Percentiles rank a stretch among this genome's conserved stretches.
Evolutionary conservation across 2,888 invertebrate species (phyloP).

Genomic region (Colostygia pectinataria): DNA sequence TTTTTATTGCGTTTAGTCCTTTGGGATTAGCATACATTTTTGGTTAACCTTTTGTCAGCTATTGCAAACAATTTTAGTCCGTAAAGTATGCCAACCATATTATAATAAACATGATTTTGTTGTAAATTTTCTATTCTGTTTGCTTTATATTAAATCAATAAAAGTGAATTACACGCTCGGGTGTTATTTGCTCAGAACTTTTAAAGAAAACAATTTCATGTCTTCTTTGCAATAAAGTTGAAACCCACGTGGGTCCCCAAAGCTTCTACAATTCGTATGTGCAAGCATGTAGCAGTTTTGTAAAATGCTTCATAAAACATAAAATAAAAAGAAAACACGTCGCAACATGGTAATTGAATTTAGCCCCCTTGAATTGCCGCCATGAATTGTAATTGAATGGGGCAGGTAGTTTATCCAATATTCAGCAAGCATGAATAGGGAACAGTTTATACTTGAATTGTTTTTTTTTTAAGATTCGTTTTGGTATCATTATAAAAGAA

Average conservation of each 20-base stretch:
- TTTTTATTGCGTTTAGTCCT: too few species aligned
- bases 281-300: slow-evolving; percentile 53
- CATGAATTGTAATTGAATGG: slow-evolving; percentile 50
- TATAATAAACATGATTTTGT: too few species aligned
- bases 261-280: slow-evolving; percentile 16
- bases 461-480: not conserved
- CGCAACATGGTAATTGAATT: slow-evolving; percentile 66
- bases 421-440: slow-evolving; percentile 21
- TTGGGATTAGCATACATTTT: too few species aligned
- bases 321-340: slow-evolving; percentile 52
- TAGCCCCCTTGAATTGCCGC: slow-evolving; percentile 51
- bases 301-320: slow-evolving; percentile 68
- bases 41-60: too few species aligned
- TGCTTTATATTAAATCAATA: not conserved
- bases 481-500: too few species aligned
- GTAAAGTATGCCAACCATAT: too few species aligned
- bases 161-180: not conserved
- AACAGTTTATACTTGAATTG: not conserved
- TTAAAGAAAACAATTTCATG: slow-evolving; percentile 3
- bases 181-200: not conserved
- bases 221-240: slow-evolving; percentile 11
- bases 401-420: slow-evolving; percentile 27
- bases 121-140: not conserved
- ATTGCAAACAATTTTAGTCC: too few species aligned
- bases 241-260: slow-evolving; percentile 10